phyloP scores from a whole-genome alignment of 2,113 vertebrate genomes.

The Oceanodroma tethys region DNA sequence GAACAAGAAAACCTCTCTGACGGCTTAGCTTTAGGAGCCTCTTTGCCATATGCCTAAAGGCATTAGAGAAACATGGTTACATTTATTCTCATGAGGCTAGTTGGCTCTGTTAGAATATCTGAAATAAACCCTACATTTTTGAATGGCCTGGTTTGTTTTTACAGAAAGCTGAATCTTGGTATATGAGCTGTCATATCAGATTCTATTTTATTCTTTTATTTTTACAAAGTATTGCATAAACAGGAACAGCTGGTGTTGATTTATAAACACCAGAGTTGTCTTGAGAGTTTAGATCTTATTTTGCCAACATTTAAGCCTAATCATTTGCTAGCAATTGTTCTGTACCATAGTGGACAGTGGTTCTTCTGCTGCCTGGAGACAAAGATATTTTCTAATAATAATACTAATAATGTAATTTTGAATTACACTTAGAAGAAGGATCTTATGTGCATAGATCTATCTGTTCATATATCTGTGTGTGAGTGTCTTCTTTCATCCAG shows the following conservation, averaged over 20 bases:
- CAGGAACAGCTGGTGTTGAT: constrained; percentile 69
- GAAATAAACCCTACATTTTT: constrained; percentile 12
- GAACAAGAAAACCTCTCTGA: neutral
- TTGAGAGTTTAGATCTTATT: constrained; percentile 61
- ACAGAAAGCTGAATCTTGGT: constrained; percentile 18
- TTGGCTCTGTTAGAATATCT: neutral
- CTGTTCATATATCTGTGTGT: neutral
- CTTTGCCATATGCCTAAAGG: neutral
- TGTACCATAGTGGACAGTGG: neutral
- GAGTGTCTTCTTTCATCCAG: neutral
- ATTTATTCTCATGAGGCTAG: neutral
- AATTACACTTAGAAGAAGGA: neutral
- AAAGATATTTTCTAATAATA: neutral
- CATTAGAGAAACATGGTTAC: neutral
- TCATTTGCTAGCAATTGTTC: constrained; percentile 40
- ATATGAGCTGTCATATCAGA: constrained; percentile 37
- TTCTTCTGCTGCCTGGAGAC: neutral
- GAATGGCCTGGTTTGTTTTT: constrained; percentile 23
- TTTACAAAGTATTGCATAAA: constrained; percentile 64
- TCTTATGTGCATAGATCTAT: neutral
- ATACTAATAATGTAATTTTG: neutral
- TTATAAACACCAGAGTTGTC: constrained; percentile 71
- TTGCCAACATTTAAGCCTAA: constrained; percentile 60
- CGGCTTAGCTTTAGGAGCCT: neutral
- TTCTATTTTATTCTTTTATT: constrained; percentile 50